Evolutionary conservation across 1,140 invertebrate species (phyloP).

Genomic region (Philotrypesis tridentata): DNA sequence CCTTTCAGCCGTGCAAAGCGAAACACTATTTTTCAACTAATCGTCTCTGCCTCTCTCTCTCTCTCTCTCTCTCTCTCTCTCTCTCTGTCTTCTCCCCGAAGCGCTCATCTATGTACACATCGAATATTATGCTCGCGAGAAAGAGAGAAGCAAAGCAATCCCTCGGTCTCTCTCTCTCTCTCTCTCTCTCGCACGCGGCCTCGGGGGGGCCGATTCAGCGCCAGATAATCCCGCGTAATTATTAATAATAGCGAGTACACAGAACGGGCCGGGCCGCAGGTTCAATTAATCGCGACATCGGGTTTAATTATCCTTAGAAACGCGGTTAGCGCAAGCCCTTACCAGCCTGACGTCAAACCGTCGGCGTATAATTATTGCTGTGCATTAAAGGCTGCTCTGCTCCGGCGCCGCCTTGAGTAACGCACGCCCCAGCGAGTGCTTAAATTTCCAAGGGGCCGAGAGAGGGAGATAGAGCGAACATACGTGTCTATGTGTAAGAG

Average conservation of each 20-base stretch:
- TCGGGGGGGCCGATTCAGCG: not conserved
- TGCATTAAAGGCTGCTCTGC: slow-evolving; percentile 17
- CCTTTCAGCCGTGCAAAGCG: no score
- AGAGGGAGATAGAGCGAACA: not conserved
- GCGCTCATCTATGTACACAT: not conserved
- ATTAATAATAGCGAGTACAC: slow-evolving; percentile 35
- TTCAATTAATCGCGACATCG: slow-evolving; percentile 43
- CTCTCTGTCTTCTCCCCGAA: no score
- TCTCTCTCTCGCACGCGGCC: no score
- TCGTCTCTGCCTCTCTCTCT: not conserved
- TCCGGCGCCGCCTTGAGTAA: slow-evolving; percentile 10
- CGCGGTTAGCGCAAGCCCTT: slow-evolving; percentile 24
- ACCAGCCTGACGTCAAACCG: slow-evolving; percentile 20
- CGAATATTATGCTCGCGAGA: not conserved
- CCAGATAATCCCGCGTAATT: slow-evolving; percentile 31
- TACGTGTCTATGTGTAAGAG: no score
- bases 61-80: no score
- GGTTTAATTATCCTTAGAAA: slow-evolving; percentile 42
- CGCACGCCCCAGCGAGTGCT: not conserved
- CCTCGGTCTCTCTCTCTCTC: no score
- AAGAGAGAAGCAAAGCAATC: not conserved
- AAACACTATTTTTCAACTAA: not conserved
- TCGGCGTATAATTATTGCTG: slow-evolving; percentile 35
- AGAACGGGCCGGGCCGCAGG: not conserved
- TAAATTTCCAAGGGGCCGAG: not conserved